phyloP scores from a whole-genome alignment of 2,888 invertebrate species.

The Lordiphosa fenestrarum region DNA sequence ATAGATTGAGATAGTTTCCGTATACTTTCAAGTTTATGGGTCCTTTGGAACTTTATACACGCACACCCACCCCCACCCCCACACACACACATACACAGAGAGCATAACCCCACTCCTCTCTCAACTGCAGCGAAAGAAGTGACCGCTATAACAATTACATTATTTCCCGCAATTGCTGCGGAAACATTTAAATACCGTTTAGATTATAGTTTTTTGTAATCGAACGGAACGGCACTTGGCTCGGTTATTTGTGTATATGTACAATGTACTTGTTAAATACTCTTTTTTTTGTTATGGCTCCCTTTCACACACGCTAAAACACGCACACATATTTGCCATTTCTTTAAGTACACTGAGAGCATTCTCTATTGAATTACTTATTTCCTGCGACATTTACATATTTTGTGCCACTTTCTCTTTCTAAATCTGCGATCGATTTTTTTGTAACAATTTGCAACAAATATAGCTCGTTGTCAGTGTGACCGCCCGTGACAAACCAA shows the following conservation, averaged over 20 bases:
- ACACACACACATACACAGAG: slow-evolving; percentile 23
- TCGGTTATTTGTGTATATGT: slow-evolving; percentile 50
- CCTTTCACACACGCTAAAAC: not conserved
- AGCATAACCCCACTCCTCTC: not conserved
- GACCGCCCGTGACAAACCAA: too few species aligned
- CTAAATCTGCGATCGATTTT: slow-evolving; percentile 32
- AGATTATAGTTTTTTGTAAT: not conserved
- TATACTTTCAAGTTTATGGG: slow-evolving; percentile 12
- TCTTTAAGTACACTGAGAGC: not conserved
- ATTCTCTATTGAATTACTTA: slow-evolving; percentile 1
- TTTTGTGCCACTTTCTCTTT: slow-evolving; percentile 26
- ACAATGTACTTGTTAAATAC: slow-evolving; percentile 14
- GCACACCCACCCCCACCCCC: slow-evolving; percentile 16
- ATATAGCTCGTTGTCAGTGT: slow-evolving; percentile 18
- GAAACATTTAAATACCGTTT: slow-evolving; percentile 60
- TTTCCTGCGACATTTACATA: slow-evolving; percentile 15
- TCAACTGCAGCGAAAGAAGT: slow-evolving; percentile 37
- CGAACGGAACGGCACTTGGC: slow-evolving; percentile 29
- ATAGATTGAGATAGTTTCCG: slow-evolving; percentile 4
- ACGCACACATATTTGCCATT: not conserved
- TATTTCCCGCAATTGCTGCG: slow-evolving; percentile 44
- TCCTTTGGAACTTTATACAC: slow-evolving; percentile 10
- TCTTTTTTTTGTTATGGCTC: slow-evolving; percentile 33
- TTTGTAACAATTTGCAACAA: slow-evolving; percentile 30
- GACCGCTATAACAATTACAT: slow-evolving; percentile 48